Conservation (phyloP, 1,140 invertebrate species). For the Pogonomyrmex barbatus region DNA sequence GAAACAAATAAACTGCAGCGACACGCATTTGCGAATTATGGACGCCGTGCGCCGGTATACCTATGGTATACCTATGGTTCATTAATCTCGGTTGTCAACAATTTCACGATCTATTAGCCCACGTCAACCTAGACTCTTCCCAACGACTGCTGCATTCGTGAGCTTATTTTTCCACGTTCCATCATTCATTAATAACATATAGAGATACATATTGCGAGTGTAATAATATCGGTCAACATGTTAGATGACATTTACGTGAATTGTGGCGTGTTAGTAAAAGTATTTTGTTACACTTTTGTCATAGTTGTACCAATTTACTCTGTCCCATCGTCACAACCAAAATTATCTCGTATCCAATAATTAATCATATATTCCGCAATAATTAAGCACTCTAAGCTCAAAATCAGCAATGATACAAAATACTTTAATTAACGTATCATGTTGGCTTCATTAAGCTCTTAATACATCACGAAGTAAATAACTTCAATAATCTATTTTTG, state of each 20-base stretch:
- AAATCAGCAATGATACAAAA: neutral
- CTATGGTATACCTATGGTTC: constrained; percentile 14
- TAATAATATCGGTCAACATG: constrained; percentile 10
- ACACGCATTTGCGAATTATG: constrained; percentile 43
- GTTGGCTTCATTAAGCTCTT: neutral
- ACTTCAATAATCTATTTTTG: neutral
- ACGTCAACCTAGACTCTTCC: constrained; percentile 9
- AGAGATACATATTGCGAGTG: neutral
- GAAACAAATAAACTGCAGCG: constrained; percentile 44
- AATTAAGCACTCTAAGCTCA: neutral
- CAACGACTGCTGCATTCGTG: neutral
- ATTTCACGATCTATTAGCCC: constrained; percentile 57
- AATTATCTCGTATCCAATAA: neutral
- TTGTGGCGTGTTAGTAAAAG: neutral
- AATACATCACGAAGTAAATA: neutral
- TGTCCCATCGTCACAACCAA: neutral
- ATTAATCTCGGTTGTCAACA: constrained; percentile 60
- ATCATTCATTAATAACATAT: constrained; percentile 36
- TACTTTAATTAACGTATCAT: constrained; percentile 17
- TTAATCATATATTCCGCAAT: neutral
- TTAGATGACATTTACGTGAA: neutral
- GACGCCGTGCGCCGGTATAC: neutral
- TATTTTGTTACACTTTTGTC: constrained; percentile 9
- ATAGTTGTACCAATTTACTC: neutral
- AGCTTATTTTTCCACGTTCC: constrained; percentile 25